Evolutionary conservation across 1,140 invertebrate species (phyloP), one percentile per base, ranked within the genome.

Genomic region (Drosophila watanabei): DNA sequence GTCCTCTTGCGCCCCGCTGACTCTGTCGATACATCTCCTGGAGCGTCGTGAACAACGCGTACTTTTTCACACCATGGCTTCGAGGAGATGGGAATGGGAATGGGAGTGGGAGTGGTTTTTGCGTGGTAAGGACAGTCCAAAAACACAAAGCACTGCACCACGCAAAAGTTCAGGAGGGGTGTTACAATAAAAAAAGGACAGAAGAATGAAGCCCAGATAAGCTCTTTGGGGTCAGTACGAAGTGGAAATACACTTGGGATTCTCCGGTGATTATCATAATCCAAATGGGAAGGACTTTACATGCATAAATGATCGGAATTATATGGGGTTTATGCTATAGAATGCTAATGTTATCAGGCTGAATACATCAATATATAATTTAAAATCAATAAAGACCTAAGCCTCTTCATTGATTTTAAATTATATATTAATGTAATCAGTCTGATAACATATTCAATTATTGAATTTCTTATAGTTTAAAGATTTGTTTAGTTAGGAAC

Each of bases 131-230:
- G 68, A 77, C 69, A 49, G 60, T 52, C 48, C 57, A 68, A 61
- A 65, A 69, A 78, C 56, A 84, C 65, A 88, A 85, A 88, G 85
- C 85, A 75, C 73, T 71, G 86, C 65, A 79, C 45, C 49, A 56
- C 73, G 81, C 83, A 79, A 86, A 89, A 89, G 87, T 90, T 90
- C 79, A 90, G 85, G 82, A n/a, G 24, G 79, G 86, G 79, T 77
- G 72, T 82, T 78, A 49, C 69, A 66, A 79, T 80, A 75, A 76
- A 76, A 79, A 56, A 76, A 68, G 62, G 77, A 70, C 69, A 33
- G 0, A 20, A 35, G n/a, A 73, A 57, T 37, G 49, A 45, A 72
- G 41, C 43, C 33, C 52, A 70, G 56, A 70, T 32, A 24, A 63
- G 72, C 65, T 77, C 13, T 24, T 24, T n/a, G 16, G 43, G 57